A percentile compares a stretch with the other conserved stretches of the same genome.
These are phyloP conservation scores for Prionace glauca DNA, from an alignment of 2,797 vertebrate genomes.

Conservation along the genomic window DNA sequence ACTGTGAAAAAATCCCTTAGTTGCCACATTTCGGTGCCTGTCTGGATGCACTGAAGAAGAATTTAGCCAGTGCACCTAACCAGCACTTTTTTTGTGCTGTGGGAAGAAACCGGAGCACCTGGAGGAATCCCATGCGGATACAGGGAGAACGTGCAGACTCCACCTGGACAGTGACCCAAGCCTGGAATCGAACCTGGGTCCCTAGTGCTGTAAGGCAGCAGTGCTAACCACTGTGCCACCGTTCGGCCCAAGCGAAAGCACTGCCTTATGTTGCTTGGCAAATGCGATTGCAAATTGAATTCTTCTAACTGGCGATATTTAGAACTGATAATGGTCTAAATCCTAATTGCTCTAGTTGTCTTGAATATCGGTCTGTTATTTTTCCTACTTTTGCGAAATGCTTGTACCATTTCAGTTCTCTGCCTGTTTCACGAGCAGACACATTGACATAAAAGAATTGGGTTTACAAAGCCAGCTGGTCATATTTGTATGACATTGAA, in stretches of 20 bases:
- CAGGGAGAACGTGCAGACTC: too few relatives aligned
- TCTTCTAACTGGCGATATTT: background rate
- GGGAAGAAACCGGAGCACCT: too few relatives aligned
- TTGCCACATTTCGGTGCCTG: too few relatives aligned
- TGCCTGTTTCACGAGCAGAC: background rate
- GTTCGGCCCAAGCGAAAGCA: background rate
- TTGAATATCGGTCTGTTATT: background rate
- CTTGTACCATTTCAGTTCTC: background rate
- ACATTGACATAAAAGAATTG: background rate
- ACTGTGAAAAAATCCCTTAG: too few relatives aligned
- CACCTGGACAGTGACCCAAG: too few relatives aligned
- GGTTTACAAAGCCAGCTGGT: background rate
- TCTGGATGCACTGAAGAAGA: too few relatives aligned
- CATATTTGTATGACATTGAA: background rate
- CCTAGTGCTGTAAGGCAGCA: too few relatives aligned
- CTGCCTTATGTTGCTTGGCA: background rate
- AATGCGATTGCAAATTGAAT: background rate
- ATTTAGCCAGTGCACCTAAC: too few relatives aligned
- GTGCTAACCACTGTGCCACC: too few relatives aligned
- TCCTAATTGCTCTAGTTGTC: background rate
- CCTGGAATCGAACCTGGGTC: too few relatives aligned
- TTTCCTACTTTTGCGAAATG: background rate
- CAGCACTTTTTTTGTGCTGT: too few relatives aligned
- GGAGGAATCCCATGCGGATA: too few relatives aligned
- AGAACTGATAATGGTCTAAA: background rate